A percentile compares a stretch with the other conserved stretches of the same genome.
Evolutionary conservation across 1,140 invertebrate species (phyloP).

Genomic region (Drosophila rufa): DNA sequence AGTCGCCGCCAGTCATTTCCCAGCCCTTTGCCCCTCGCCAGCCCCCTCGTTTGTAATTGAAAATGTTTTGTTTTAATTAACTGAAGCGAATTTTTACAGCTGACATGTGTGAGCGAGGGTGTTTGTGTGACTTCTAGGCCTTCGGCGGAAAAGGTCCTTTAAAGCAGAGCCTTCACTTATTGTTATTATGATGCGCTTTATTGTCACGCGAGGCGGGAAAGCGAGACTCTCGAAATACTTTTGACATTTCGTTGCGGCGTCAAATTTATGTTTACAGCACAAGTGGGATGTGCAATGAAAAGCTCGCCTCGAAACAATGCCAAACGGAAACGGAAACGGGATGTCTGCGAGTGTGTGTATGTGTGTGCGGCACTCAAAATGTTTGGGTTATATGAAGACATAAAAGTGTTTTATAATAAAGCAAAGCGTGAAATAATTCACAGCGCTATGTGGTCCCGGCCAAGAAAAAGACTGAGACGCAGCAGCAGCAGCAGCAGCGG

Average conservation of each 20-base stretch:
- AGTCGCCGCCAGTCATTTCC: slow-evolving; percentile 32
- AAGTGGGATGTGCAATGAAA: slow-evolving; percentile 74
- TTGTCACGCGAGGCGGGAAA: slow-evolving; percentile 61
- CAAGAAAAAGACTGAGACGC: slow-evolving; percentile 22
- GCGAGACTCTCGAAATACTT: slow-evolving; percentile 44
- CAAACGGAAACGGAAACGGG: slow-evolving; percentile 60
- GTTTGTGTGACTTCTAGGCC: slow-evolving; percentile 39
- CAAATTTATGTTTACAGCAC: slow-evolving; percentile 79
- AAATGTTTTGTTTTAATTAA: slow-evolving; percentile 83
- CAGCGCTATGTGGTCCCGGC: slow-evolving; percentile 51
- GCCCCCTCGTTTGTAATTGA: slow-evolving; percentile 57
- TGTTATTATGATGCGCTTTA: slow-evolving; percentile 79
- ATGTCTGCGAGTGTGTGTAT: slow-evolving; percentile 3
- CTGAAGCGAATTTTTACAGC: slow-evolving; percentile 69
- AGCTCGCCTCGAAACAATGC: slow-evolving; percentile 62
- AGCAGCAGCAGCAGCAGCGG: slow-evolving; percentile 5
- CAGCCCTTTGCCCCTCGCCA: neutral
- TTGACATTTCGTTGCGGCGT: slow-evolving; percentile 56
- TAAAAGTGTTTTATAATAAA: slow-evolving; percentile 84
- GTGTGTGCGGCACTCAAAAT: slow-evolving; percentile 57
- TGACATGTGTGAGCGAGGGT: slow-evolving; percentile 29
- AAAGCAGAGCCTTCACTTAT: slow-evolving; percentile 48
- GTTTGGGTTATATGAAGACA: slow-evolving; percentile 81
- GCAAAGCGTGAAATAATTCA: slow-evolving; percentile 82
- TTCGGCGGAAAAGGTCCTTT: slow-evolving; percentile 29